These are phyloP conservation scores for Prietella phreatophila DNA, from an alignment of 2,113 vertebrate genomes.

Conservation along the genomic window DNA sequence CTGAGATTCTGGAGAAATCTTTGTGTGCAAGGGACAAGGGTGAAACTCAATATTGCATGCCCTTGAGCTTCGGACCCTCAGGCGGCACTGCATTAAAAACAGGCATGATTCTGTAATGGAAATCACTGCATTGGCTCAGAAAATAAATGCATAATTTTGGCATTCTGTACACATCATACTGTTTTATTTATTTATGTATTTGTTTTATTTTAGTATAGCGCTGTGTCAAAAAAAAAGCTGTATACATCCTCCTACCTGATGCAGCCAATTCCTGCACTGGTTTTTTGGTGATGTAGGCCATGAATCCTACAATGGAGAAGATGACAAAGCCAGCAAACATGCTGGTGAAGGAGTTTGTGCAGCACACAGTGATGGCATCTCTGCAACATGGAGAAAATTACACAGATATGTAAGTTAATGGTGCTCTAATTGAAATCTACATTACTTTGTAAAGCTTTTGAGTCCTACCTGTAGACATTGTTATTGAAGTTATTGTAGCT, in stretches of 20 bases:
- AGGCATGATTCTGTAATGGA: too few relatives aligned
- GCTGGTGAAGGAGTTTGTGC: slow-evolving; percentile 87
- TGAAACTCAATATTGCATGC: too few relatives aligned
- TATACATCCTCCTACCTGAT: slow-evolving; percentile 71
- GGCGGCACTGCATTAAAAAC: too few relatives aligned
- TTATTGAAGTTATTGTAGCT: slow-evolving; percentile 89
- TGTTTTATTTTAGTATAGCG: background rate
- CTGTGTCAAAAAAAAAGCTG: background rate
- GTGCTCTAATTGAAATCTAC: background rate
- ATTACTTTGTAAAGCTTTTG: background rate
- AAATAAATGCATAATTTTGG: background rate
- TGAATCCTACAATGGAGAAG: slow-evolving; percentile 91
- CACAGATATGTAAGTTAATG: background rate
- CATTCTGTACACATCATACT: background rate
- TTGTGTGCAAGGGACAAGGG: too few relatives aligned
- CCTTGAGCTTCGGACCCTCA: too few relatives aligned
- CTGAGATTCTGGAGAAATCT: too few relatives aligned
- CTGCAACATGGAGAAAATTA: slow-evolving; percentile 60
- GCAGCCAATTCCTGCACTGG: slow-evolving; percentile 83
- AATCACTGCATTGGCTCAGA: too few relatives aligned
- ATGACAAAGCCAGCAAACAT: slow-evolving; percentile 89
- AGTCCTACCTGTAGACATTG: slow-evolving; percentile 81
- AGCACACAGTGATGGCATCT: slow-evolving; percentile 87
- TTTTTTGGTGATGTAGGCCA: slow-evolving; percentile 87
- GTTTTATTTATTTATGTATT: too few relatives aligned